Evolutionary conservation across 2,113 vertebrate species (phyloP).

Genomic region (Podilymbus podiceps): DNA sequence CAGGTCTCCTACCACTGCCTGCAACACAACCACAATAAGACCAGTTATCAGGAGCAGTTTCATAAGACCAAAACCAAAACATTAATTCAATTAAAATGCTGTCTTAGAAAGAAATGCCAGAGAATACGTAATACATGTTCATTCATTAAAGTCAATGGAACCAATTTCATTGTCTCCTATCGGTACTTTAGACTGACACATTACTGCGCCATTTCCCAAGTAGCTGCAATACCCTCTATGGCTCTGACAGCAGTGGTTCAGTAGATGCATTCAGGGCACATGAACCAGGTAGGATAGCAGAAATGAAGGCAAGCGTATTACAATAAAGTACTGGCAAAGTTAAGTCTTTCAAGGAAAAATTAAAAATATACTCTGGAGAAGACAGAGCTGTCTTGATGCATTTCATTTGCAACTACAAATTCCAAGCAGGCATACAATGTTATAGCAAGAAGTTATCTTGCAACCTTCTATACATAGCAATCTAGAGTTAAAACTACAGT

Average conservation of each 20-base stretch:
- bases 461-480: not conserved
- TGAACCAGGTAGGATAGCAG: not conserved
- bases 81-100: not conserved
- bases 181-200: not conserved
- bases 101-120: not conserved
- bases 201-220: not conserved
- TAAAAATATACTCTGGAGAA: not conserved
- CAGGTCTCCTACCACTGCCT: not conserved
- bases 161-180: not conserved
- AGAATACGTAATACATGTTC: not conserved
- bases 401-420: not conserved
- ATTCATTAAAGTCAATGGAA: not conserved
- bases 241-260: not conserved
- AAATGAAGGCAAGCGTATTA: not conserved
- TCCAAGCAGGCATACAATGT: rapidly evolving
- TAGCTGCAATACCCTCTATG: not conserved
- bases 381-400: not conserved
- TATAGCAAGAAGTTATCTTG: not conserved
- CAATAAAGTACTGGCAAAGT: not conserved
- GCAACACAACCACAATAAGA: not conserved
- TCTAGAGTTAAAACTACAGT: not conserved
- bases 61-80: not conserved
- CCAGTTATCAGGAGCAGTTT: not conserved
- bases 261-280: not conserved
- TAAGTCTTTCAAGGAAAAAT: not conserved